These are phyloP conservation scores for Aplocera efformata DNA, from an alignment of 2,888 invertebrate species.

Conservation along the genomic window DNA sequence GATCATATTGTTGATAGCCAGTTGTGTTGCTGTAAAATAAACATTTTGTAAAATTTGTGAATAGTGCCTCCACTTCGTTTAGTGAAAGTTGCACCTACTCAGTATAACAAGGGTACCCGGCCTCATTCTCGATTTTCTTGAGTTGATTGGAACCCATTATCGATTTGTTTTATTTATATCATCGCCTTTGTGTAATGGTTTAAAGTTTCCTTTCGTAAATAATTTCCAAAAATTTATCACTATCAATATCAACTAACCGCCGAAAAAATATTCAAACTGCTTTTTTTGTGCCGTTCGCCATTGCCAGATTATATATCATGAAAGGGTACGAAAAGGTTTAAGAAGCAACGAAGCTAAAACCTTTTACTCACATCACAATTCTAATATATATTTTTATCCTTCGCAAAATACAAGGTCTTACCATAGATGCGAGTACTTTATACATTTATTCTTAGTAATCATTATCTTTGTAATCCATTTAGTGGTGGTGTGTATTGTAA, in stretches of 20 bases:
- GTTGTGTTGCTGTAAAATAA: conserved; percentile 63
- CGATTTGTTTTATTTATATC: not conserved
- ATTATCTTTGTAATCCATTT: too few relatives aligned
- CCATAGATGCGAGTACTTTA: too few relatives aligned
- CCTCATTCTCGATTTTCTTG: conserved; percentile 81
- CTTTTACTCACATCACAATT: too few relatives aligned
- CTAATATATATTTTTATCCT: too few relatives aligned
- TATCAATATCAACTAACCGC: conserved; percentile 37
- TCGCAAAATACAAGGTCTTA: too few relatives aligned
- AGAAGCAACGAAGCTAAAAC: too few relatives aligned
- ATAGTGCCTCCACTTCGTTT: not conserved
- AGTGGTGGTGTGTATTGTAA: too few relatives aligned
- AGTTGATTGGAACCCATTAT: conserved; percentile 63
- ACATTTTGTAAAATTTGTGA: conserved; percentile 6
- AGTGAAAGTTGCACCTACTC: conserved; percentile 73
- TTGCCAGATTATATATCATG: too few relatives aligned
- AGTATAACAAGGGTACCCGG: conserved; percentile 81
- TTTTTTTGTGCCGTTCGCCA: not conserved
- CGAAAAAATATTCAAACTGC: conserved; percentile 46
- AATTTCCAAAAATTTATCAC: not conserved
- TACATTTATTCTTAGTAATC: too few relatives aligned
- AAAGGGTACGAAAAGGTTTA: too few relatives aligned
- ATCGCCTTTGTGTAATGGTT: too few relatives aligned
- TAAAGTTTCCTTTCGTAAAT: not conserved
- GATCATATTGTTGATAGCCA: conserved; percentile 78